phyloP scores from a whole-genome alignment of 2,113 vertebrate genomes.

The Brienomyrus brachyistius region DNA sequence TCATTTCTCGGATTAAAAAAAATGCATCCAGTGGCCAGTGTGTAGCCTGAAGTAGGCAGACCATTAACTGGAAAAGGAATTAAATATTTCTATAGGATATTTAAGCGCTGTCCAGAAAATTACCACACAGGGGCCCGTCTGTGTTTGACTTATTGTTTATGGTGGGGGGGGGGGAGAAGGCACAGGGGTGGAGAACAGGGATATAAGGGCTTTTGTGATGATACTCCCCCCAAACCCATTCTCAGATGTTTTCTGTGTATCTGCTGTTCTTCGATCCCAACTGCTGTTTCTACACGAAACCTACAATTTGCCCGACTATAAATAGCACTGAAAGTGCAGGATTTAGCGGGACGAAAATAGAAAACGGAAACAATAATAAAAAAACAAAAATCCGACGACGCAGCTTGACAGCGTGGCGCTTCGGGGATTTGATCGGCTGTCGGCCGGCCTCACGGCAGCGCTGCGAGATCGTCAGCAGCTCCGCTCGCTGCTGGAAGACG shows the following conservation, averaged over 20 bases:
- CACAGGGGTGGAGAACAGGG: not conserved
- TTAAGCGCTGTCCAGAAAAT: not conserved
- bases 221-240: not conserved
- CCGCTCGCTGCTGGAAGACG: not conserved
- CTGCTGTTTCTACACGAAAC: not conserved
- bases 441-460: not conserved
- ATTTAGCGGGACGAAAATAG: slow-evolving; percentile 2
- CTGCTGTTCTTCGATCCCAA: not conserved
- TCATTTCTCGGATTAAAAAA: not conserved
- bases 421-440: too few species aligned
- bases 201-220: not conserved
- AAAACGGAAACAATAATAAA: not conserved
- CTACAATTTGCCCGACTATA: not conserved
- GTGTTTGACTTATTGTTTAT: not conserved
- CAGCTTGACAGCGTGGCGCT: not conserved
- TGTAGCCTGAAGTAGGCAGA: not conserved
- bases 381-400: not conserved
- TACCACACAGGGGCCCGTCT: not conserved
- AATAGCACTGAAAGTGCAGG: not conserved
- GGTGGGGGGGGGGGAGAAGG: not conserved
- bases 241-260: not conserved
- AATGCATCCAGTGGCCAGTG: not conserved
- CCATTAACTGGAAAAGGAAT: slow-evolving; percentile 7
- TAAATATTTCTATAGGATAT: not conserved
- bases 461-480: not conserved